These are phyloP conservation scores for Sphyrna mokarran DNA, from an alignment of 2,113 vertebrate species.

Conservation along the genomic window DNA sequence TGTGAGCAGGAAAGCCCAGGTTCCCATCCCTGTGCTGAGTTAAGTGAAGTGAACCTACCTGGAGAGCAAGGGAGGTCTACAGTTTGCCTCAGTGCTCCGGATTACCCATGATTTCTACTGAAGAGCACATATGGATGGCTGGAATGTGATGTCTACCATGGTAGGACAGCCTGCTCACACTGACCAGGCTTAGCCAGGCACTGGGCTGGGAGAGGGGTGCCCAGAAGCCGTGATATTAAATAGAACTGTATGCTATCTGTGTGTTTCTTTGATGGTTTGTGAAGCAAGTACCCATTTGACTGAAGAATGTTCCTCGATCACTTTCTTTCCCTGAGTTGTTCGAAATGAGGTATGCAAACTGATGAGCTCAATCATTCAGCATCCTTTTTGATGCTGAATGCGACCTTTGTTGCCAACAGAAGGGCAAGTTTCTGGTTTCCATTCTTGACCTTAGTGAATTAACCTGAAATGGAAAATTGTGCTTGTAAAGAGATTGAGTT, in stretches of 20 bases:
- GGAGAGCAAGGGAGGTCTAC: not conserved
- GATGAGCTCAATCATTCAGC: not conserved
- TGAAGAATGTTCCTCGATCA: not conserved
- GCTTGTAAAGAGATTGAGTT: not conserved
- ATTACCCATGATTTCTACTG: not conserved
- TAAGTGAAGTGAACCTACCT: not conserved
- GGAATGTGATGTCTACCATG: not conserved
- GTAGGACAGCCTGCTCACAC: not conserved
- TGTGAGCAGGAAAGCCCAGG: not conserved
- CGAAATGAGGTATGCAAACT: not conserved
- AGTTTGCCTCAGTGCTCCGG: not conserved
- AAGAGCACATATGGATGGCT: not conserved
- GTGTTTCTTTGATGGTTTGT: not conserved
- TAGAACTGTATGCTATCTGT: not conserved
- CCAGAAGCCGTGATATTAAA: not conserved
- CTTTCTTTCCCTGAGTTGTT: not conserved
- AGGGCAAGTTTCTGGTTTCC: not conserved
- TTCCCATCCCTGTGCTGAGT: not conserved
- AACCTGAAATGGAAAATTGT: not conserved
- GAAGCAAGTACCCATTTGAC: not conserved
- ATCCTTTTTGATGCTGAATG: not conserved
- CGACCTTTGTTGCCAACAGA: not conserved
- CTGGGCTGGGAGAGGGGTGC: not conserved
- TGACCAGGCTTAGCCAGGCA: not conserved
- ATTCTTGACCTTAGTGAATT: not conserved